A percentile compares a stretch with the other conserved stretches of the same genome.
phyloP scores from a whole-genome alignment of 2,113 vertebrate species.

The Oreochromis aureus region DNA sequence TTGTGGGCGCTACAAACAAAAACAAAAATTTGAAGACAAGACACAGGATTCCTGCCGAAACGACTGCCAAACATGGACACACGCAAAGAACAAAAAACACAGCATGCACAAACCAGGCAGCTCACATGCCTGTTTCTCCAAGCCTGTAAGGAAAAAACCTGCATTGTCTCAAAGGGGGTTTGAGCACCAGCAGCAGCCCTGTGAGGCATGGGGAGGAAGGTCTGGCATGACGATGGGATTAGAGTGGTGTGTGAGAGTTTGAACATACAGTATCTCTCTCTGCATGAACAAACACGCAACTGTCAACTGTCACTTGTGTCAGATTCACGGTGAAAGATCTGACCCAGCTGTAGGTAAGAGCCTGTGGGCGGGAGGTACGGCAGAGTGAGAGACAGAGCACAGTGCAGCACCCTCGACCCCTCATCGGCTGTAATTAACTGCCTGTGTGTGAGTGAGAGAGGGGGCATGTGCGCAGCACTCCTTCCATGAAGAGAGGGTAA shows the following conservation, averaged over 20 bases:
- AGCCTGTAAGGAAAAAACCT: neutral
- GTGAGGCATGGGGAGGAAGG: neutral
- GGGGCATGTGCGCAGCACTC: neutral
- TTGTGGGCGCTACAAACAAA: neutral
- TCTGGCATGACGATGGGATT: neutral
- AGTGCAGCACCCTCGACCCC: neutral
- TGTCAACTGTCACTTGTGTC: neutral
- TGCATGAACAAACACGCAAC: neutral
- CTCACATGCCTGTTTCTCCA: neutral
- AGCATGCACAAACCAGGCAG: neutral
- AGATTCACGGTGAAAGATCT: neutral
- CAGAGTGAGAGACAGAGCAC: neutral
- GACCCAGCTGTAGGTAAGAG: neutral
- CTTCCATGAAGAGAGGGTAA: neutral
- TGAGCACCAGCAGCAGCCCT: neutral
- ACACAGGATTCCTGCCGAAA: neutral
- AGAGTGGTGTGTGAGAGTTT: neutral
- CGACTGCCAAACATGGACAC: neutral
- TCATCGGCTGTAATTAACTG: constrained; percentile 22
- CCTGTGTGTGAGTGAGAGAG: neutral
- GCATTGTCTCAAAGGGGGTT: neutral
- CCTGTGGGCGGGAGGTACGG: neutral
- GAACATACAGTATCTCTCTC: neutral
- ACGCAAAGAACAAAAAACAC: neutral
- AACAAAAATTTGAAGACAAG: neutral